Conservation (phyloP, 2,113 vertebrate genomes). For the Tympanuchus pallidicinctus region DNA sequence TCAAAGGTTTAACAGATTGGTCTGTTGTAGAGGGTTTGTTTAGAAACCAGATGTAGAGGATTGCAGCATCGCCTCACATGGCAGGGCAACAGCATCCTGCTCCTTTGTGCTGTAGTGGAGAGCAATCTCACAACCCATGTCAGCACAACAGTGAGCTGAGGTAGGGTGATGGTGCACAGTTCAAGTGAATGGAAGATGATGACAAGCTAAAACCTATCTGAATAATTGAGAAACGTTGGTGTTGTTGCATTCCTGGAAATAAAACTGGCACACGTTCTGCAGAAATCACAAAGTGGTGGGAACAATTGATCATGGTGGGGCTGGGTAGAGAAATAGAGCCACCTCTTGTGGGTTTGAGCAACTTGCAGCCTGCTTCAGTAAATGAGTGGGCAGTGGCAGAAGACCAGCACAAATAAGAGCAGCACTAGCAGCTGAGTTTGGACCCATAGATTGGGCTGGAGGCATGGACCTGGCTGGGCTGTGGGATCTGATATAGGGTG, state of each 20-base stretch:
- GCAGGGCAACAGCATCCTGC: slow-evolving; percentile 20
- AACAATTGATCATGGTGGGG: slow-evolving; percentile 46
- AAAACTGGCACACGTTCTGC: slow-evolving; percentile 33
- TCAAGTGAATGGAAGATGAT: slow-evolving; percentile 9
- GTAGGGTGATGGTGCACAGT: not conserved
- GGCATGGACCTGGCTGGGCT: not conserved
- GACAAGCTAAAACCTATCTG: slow-evolving; percentile 57
- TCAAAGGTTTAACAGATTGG: slow-evolving; percentile 70
- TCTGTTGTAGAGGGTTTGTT: slow-evolving; percentile 56
- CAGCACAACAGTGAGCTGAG: slow-evolving; percentile 46
- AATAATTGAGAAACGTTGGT: slow-evolving; percentile 55
- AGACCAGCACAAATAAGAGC: not conserved
- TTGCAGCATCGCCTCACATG: slow-evolving; percentile 6
- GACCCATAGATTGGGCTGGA: accelerated
- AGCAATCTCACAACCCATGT: slow-evolving; percentile 22
- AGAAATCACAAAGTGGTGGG: not conserved
- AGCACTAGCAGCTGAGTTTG: not conserved
- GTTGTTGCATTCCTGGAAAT: slow-evolving; percentile 50
- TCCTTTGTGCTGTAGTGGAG: not conserved
- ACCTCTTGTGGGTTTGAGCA: not conserved
- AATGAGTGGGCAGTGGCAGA: not conserved
- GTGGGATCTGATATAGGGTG: not conserved
- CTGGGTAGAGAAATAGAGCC: slow-evolving; percentile 20
- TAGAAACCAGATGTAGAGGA: slow-evolving; percentile 63
- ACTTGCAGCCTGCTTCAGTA: not conserved